Base-by-base conservation (phyloP, 2,797 vertebrate species). In the Anableps anableps region DNA sequence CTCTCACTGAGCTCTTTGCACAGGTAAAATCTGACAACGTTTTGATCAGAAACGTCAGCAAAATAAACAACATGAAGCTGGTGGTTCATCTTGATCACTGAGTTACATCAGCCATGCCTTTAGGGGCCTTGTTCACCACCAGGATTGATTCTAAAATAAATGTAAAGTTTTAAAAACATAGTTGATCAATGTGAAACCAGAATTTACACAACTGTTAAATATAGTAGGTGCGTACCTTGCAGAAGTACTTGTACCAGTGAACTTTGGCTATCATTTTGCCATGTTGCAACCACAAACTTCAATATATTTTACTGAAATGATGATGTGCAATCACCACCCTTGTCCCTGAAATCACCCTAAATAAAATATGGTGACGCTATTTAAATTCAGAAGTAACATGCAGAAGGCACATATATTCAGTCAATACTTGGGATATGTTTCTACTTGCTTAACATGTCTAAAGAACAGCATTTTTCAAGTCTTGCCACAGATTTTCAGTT, bases 1-100 rank as follows among this genome's bases (percentile, higher is more conserved):
- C 95, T n/a, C 97, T 99, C 77, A 95, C 96, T 21, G 95, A 96
- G 72, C 97, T 99, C 55, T 99, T 99, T 89, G 97, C 97, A 83
- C 98, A 99, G 97, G 98, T 99, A 47, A 41, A 58, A 72, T 45
- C 9, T 38, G 19, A 66, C 17, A 23, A 21, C 34, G 1, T 66
- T 36, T 66, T 38, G 34, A 41, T 68, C 36, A 38, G 36, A 41
- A 41, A 66, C 62, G 21, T 38, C 21, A 36, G 7, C 9, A 41
- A 47, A 41, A 45, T 6, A 14, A 45, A 5, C 6, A 5, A 17
- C 2, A 38, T 43, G 23, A 47, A 72, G 34, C 51, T 3, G 51
- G 41, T 34, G 29, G 10, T 72, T 70, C 26, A 21, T 78, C 1
- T 29, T 48, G 9, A 29, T 38, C 10, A 41, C 36, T 23, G 64